Base-by-base conservation (phyloP, 2,888 invertebrate genomes). In the Pandemis corylana region DNA sequence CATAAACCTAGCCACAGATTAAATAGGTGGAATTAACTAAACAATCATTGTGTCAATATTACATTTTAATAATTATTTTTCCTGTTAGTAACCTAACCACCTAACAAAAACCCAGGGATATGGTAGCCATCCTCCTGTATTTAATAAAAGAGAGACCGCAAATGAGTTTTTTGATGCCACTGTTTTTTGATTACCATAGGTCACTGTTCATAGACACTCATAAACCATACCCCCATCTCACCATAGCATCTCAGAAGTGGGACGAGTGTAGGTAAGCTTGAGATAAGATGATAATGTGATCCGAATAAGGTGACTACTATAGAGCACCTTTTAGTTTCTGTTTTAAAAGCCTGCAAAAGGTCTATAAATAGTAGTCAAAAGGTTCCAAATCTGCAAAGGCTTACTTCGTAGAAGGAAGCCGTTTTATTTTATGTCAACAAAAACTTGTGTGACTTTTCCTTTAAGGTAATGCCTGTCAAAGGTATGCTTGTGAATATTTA, bases 381-480 rank as follows among this genome's bases (percentile, higher is more conserved):
- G 59, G 28, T 59, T 59, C 59, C 28, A 59, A 59, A 59, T 28
- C 53, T 56, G 15, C 53, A 15, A n/a, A 56, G 53, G 53, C 9
- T 53, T 53, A 53, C 7, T 20, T 20, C 20, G 28, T 28, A 10
- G 20, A 59, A 59, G 28, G 28, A 12, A 5, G 51, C n/a, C 36
- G 20, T 42, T 15, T 70, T 51, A 49, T 15, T 51, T 63, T 41
- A 49, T 63, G 69, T 63, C 62, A 51, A 63, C 51, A 70, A 51
- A 51, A 20, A 51, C 63, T 51, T 42, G 51, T 13, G 51, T 59
- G 44, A 68, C 44, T 59, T 53, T 63, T 41, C 69, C 42, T 63
- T 63, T 61, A 63, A 15, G 36, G 51, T 63, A 61, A 70, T 41
- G 51, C 15, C 62, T 13, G 69, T 63, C 62, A 70, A 70, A 63